Evolutionary conservation across 2,113 vertebrate genomes (phyloP).

Genomic region (Dasyurus viverrinus): DNA sequence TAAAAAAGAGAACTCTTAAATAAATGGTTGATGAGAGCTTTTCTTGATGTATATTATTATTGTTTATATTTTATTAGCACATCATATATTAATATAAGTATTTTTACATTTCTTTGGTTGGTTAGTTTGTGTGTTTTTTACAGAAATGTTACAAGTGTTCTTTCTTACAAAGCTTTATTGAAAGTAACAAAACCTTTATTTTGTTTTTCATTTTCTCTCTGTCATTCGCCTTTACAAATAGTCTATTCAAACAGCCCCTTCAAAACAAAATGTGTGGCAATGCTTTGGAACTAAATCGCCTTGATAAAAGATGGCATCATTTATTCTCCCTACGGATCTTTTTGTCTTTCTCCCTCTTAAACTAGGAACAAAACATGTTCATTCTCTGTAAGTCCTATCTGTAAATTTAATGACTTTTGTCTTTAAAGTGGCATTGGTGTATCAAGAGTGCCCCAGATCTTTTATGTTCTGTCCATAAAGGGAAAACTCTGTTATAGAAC

Average conservation of each 20-base stretch:
- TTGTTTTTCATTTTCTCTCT: conserved; percentile 38
- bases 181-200: conserved; percentile 35
- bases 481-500: conserved; percentile 43
- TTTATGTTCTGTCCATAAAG: not conserved
- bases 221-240: conserved; percentile 27
- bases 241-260: conserved; percentile 39
- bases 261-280: conserved; percentile 54
- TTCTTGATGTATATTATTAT: not conserved
- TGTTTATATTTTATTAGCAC: not conserved
- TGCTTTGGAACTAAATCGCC: not conserved
- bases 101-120: not conserved
- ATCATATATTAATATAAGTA: not conserved
- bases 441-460: not conserved
- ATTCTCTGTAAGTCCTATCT: conserved; percentile 21
- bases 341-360: conserved; percentile 18
- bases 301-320: conserved; percentile 9
- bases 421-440: not conserved
- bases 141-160: not conserved
- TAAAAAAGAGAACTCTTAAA: not conserved
- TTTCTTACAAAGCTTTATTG: conserved; percentile 15
- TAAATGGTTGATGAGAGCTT: not conserved
- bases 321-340: conserved; percentile 19
- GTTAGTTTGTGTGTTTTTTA: not conserved
- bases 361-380: not conserved
- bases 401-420: not conserved